phyloP scores from a whole-genome alignment of 1,140 invertebrate genomes.

The Drosophila elegans region DNA sequence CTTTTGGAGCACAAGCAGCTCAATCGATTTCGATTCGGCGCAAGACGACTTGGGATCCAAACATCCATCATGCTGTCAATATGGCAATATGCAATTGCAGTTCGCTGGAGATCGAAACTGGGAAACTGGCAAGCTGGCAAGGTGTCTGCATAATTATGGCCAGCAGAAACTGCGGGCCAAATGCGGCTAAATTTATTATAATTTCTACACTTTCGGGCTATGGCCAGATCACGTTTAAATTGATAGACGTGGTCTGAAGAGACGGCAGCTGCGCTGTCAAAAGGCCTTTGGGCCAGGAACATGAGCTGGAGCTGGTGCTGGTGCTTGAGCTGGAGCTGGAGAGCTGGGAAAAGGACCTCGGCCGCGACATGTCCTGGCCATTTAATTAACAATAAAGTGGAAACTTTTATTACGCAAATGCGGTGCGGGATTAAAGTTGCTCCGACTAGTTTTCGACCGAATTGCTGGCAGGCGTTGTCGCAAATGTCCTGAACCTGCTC shows the following conservation, averaged over 20 bases:
- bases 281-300: constrained; percentile 27
- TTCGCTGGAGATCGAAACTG: constrained; percentile 5
- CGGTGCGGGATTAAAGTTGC: constrained; percentile 43
- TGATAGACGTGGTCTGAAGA: constrained; percentile 65
- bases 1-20: constrained; percentile 4
- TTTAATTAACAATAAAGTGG: constrained; percentile 83
- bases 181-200: constrained; percentile 75
- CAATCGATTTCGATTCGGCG: constrained; percentile 54
- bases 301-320: not conserved
- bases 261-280: constrained; percentile 26
- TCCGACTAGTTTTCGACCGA: constrained; percentile 45
- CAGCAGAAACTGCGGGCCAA: constrained; percentile 61
- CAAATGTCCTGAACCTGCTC: constrained; percentile 43
- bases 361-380: constrained; percentile 34
- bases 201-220: constrained; percentile 72
- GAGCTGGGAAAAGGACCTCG: not conserved
- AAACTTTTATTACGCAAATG: constrained; percentile 70
- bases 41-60: constrained; percentile 56
- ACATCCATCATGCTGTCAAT: constrained; percentile 79
- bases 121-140: constrained; percentile 31
- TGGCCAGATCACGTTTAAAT: constrained; percentile 53
- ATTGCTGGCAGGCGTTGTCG: constrained; percentile 62
- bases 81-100: constrained; percentile 63
- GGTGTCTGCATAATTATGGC: constrained; percentile 70
- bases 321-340: too few relatives aligned